Base-by-base conservation (phyloP, 2,113 vertebrate genomes). In the Prolemur simus region DNA sequence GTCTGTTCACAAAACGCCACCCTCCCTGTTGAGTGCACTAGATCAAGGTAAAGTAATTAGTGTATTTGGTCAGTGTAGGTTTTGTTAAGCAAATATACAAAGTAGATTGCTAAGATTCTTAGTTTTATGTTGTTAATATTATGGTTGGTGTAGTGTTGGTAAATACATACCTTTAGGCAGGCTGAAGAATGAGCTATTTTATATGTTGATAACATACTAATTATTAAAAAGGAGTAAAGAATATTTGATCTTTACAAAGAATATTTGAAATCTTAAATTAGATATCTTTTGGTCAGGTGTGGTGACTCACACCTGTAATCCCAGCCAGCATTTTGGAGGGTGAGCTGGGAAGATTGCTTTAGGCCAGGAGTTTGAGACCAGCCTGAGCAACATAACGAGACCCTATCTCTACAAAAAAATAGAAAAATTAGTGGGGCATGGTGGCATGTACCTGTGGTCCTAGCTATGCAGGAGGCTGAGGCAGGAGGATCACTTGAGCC, bases 181-280 rank as follows among this genome's bases (percentile, higher is more conserved):
- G 23, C 21, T 25, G 58, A 92, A 90, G 73, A 88, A 4, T 91
- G 63, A 81, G 32, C 23, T 86, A 52, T 69, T 92, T 81, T 68
- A 76, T 64, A n/a, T 92, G 45, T 77, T 86, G 78, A 56, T 56
- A 63, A 74, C 85, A 49, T 71, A 9, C 32, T 86, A 69, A 88
- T 80, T 86, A 81, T 66, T 87, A 56, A 92, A 92, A 97, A 73
- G 5, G 3, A 18, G 12, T 80, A 64, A 85, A 69, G 56, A 86
- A 49, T 87, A 42, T 63, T 80, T 91, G 5, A 71, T 45, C 54
- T 84, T 91, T 69, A 71, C 52, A 63, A 91, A 91, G 56, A 91
- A 82, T 27, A 17, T 60, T 81, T 80, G 37, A 94, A 27, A 34
- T 84, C 49, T 96, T 84, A 86, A 84, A 23, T 90, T 85, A 85